Percentiles rank a stretch among this genome's conserved stretches.
These are phyloP conservation scores for Caenorhabditis tropicalis DNA, from an alignment of 1,140 invertebrate species.

Conservation along the genomic window DNA sequence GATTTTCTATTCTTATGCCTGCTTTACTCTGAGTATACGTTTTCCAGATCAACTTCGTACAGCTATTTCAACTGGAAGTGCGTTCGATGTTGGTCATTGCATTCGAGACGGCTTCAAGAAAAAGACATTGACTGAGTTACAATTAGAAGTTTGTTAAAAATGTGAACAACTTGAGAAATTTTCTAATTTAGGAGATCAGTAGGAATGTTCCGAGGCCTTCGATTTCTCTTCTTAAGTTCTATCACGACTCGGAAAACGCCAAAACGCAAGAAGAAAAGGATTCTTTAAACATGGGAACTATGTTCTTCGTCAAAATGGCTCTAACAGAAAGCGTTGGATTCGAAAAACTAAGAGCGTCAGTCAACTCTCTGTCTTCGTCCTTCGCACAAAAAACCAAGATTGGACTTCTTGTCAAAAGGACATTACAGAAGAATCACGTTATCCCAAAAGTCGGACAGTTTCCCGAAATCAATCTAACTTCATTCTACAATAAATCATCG, in stretches of 20 bases:
- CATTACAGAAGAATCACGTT: not conserved
- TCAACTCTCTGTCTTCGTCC: not conserved
- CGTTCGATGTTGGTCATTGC: too few relatives aligned
- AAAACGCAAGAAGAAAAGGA: not conserved
- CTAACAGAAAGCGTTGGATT: not conserved
- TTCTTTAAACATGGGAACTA: not conserved
- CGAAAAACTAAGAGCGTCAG: not conserved
- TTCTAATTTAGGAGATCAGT: not conserved
- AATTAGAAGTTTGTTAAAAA: too few relatives aligned
- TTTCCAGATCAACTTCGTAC: too few relatives aligned
- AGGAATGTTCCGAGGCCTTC: not conserved
- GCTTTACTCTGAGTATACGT: too few relatives aligned
- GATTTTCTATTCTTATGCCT: too few relatives aligned
- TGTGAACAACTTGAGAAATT: too few relatives aligned
- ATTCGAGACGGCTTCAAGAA: too few relatives aligned
- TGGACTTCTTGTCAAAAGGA: not conserved
- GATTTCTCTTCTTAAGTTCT: not conserved
- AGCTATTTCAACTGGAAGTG: too few relatives aligned
- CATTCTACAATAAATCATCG: not conserved
- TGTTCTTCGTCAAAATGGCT: not conserved
- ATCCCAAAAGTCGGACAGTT: not conserved
- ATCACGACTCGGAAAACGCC: not conserved
- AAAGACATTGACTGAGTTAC: too few relatives aligned
- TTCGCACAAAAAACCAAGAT: not conserved
- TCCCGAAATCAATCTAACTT: not conserved